Evolutionary conservation across 2,888 invertebrate genomes (phyloP).

Genomic region (Hirtodrosophila confusa): DNA sequence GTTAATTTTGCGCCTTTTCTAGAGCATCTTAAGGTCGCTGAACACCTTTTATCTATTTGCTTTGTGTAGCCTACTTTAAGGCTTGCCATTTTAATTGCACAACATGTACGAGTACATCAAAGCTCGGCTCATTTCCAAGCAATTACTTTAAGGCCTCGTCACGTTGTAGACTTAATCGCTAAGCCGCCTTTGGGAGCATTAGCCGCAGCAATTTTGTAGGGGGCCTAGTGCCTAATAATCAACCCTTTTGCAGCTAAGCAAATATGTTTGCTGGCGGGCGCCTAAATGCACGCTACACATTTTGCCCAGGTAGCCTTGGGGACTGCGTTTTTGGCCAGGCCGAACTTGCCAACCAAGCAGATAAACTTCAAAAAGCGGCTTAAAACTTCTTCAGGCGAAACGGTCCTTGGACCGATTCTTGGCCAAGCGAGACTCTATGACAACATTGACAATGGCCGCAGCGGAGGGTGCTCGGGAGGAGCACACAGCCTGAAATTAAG

Average conservation of each 20-base stretch:
- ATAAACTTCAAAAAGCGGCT: slow-evolving; percentile 74
- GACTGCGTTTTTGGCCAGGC: slow-evolving; percentile 4
- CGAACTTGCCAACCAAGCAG: slow-evolving; percentile 41
- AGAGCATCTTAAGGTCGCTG: slow-evolving; percentile 6
- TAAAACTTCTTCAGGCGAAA: slow-evolving; percentile 57
- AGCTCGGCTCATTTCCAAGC: slow-evolving; percentile 60
- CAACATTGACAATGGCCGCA: slow-evolving; percentile 59
- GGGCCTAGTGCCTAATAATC: slow-evolving; percentile 46
- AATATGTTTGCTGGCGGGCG: slow-evolving; percentile 46
- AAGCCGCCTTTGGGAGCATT: slow-evolving; percentile 68
- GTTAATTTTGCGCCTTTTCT: background rate
- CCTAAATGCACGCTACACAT: slow-evolving; percentile 45
- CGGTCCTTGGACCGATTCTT: slow-evolving; percentile 5
- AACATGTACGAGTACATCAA: slow-evolving; percentile 39
- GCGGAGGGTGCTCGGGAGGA: slow-evolving; percentile 13
- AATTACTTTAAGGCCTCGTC: slow-evolving; percentile 57
- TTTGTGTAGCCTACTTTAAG: slow-evolving; percentile 16
- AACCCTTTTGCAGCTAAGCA: slow-evolving; percentile 62
- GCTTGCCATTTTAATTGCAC: slow-evolving; percentile 43
- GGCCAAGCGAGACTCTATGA: slow-evolving; percentile 47
- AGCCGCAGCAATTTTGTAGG: slow-evolving; percentile 48
- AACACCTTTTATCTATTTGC: background rate
- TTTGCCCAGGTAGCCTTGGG: slow-evolving; percentile 32
- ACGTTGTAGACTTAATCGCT: slow-evolving; percentile 46
- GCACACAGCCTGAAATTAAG: slow-evolving; percentile 52